Evolutionary conservation across 1,140 invertebrate species (phyloP), one percentile per base, ranked within the genome.

Genomic region (Ceratosolen solmsi): DNA sequence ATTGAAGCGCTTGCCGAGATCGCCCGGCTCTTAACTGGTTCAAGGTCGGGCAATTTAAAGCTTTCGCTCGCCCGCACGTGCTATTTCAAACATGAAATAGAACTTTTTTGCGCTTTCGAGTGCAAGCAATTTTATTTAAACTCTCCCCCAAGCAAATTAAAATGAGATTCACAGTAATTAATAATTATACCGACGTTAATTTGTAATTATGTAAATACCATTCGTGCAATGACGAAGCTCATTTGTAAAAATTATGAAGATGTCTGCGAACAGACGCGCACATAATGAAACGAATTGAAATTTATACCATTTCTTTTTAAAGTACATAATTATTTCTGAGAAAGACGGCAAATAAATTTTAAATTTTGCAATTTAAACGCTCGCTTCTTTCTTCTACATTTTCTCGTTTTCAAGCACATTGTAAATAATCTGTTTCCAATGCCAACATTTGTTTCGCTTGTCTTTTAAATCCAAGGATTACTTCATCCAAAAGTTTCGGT

Each of bases 31-130:
- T 38, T 79, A 83, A 85, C 63, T 86, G 81, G 85, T 86, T 86
- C 86, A 87, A 87, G 86, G 85, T 79, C 79, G 73, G 41, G 33
- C 65, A 71, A 86, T 84, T 79, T 82, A 84, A 82, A 84, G 80
- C 78, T 70, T 82, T 86, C 68, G 76, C 79, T 82, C 51, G 82
- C 72, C 22, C 58, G 74, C 80, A 56, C 72, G 63, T 77, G 73
- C 80, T 71, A 65, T 71, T 76, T 82, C 74, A 33, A 82, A 76
- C 63, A 54, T 60, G 51, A 76, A 82, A 82, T 76, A 82, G 51
- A 71, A 58, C 15, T 71, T 75, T 75, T 76, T 82, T 82, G 13
- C 58, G 1, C 80, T 33, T 33, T 76, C 56, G 17, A 76, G 46
- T 38, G 33, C 56, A 13, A 80, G 46, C 33, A 49, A 60, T 82